These are phyloP conservation scores for Melitaea athalia DNA, from an alignment of 2,888 invertebrate species.

Conservation along the genomic window DNA sequence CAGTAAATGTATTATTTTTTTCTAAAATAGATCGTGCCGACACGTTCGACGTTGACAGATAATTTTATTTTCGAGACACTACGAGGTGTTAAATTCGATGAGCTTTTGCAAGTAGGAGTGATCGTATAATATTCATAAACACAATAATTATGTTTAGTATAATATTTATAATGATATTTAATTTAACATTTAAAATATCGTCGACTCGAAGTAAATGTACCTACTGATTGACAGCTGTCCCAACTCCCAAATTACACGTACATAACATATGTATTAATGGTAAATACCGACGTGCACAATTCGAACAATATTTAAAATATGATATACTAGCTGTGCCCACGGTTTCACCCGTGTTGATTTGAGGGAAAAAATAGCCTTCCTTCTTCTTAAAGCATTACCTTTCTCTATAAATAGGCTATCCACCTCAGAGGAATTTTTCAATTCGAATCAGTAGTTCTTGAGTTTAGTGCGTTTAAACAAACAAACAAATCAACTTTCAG, in stretches of 20 bases:
- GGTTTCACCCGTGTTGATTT: no score
- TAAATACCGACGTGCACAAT: background rate
- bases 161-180: background rate
- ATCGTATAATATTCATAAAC: constrained; percentile 5
- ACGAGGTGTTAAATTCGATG: background rate
- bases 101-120: background rate
- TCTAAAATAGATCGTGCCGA: background rate
- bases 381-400: no score
- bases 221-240: background rate
- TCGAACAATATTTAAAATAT: background rate
- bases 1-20: constrained; percentile 2
- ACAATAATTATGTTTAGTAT: background rate
- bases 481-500: no score
- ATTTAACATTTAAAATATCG: background rate
- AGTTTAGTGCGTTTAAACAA: no score
- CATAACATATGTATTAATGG: background rate
- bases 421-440: no score
- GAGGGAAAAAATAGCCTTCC: no score
- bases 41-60: constrained; percentile 7
- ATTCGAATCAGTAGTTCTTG: no score
- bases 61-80: background rate
- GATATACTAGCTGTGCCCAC: no score
- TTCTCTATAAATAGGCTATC: no score
- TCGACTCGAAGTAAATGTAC: background rate
- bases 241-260: background rate